Percentiles rank a stretch among this genome's conserved stretches.
Evolutionary conservation across 2,888 invertebrate genomes (phyloP).

Genomic region (Lepidocyrtinus sp.): DNA sequence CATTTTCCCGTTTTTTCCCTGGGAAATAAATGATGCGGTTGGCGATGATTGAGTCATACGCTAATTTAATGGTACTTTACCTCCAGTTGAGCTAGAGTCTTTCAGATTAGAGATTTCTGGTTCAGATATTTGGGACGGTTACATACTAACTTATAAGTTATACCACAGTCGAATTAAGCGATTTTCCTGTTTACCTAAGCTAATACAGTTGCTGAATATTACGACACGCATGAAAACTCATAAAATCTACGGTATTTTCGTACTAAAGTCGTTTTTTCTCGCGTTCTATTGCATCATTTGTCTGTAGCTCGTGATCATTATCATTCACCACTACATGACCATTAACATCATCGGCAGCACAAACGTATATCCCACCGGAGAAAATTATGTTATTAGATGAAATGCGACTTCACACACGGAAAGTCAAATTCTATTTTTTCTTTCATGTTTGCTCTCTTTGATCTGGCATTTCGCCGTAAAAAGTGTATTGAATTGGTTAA

Average conservation of each 20-base stretch:
- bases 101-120: too few species aligned
- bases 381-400: constrained; percentile 34
- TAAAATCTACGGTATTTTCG: too few species aligned
- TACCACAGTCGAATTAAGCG: background rate
- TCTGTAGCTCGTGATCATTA: too few species aligned
- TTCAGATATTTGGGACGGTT: background rate
- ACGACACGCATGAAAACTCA: background rate
- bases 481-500: too few species aligned
- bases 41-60: constrained; percentile 43
- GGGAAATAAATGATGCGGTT: constrained; percentile 22
- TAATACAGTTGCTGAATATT: background rate
- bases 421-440: background rate
- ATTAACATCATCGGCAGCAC: constrained; percentile 10
- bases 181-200: constrained; percentile 11
- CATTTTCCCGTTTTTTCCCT: constrained; percentile 1
- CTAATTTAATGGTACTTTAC: constrained; percentile 48
- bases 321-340: constrained; percentile 4
- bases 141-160: too few species aligned
- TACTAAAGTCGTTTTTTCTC: background rate
- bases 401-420: constrained; percentile 10
- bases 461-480: too few species aligned
- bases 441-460: background rate
- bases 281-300: background rate
- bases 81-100: background rate
- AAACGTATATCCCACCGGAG: constrained; percentile 35